Evolutionary conservation across 2,888 invertebrate species (phyloP).

Genomic region (Catonia carolina): DNA sequence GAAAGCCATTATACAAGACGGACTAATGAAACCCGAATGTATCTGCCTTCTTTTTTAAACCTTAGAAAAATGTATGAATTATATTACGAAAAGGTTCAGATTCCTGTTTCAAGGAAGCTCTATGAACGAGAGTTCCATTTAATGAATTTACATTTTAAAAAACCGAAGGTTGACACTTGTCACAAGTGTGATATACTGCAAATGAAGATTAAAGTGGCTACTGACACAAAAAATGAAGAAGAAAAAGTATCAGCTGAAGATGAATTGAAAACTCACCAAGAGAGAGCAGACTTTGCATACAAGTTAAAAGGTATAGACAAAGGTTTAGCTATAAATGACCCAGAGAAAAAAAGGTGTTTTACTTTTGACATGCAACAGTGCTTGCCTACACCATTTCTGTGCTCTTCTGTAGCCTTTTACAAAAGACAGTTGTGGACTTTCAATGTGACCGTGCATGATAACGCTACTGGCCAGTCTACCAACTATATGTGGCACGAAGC

Average conservation of each 20-base stretch:
- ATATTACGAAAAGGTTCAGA: constrained; percentile 8
- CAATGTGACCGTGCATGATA: constrained; percentile 6
- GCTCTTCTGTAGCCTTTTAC: constrained; percentile 19
- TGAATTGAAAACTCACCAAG: constrained; percentile 5
- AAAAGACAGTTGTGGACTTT: constrained; percentile 17
- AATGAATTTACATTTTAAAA: constrained; percentile 30
- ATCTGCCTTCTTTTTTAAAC: constrained; percentile 17
- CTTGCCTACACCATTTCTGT: constrained; percentile 21
- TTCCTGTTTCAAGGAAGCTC: constrained; percentile 13
- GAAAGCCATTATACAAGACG: constrained; percentile 22
- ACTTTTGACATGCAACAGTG: constrained; percentile 28
- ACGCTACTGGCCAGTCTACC: constrained; percentile 3
- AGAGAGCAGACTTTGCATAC: constrained; percentile 19
- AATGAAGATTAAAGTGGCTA: constrained; percentile 16
- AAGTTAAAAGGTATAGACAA: constrained; percentile 16
- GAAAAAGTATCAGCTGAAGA: neutral
- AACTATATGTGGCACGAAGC: constrained; percentile 33
- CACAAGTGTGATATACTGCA: constrained; percentile 28
- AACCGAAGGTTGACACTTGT: constrained; percentile 31
- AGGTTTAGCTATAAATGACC: constrained; percentile 15
- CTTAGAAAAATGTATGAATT: constrained; percentile 8
- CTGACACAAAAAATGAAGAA: constrained; percentile 7
- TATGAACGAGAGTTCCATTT: constrained; percentile 25
- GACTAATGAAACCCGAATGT: constrained; percentile 9
- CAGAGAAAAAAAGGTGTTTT: constrained; percentile 14